phyloP scores from a whole-genome alignment of 30 jellyfish, hydroid and myxozoan genomes.

The Catostylus mosaicus region DNA sequence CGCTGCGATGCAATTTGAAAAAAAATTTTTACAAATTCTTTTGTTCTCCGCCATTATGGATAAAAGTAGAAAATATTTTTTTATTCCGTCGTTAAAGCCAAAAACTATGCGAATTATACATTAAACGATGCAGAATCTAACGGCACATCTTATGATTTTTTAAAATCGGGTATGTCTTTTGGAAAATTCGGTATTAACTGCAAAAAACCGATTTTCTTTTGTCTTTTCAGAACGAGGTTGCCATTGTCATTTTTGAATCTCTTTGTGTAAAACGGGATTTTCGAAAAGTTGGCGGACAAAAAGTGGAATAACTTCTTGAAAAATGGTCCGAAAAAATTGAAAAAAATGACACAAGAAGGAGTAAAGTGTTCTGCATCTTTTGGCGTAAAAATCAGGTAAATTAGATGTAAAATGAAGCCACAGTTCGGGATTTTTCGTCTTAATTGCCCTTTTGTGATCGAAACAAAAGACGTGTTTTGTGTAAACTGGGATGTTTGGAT shows the following conservation, averaged over 20 bases:
- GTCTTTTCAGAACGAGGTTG: not conserved
- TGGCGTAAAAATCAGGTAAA: not conserved
- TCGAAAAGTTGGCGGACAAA: too few species aligned
- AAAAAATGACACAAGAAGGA: slow-evolving; percentile 1
- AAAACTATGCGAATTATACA: not conserved
- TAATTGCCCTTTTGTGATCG: not conserved
- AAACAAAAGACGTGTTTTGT: not conserved
- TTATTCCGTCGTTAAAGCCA: not conserved
- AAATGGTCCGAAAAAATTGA: not conserved
- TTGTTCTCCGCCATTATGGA: slow-evolving; percentile 4
- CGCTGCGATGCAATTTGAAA: slow-evolving; percentile 22
- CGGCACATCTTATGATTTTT: slow-evolving; percentile 1
- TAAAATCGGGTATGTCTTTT: not conserved
- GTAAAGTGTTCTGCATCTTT: slow-evolving; percentile 25
- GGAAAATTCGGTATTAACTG: slow-evolving; percentile 2
- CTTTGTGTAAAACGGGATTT: slow-evolving; percentile 30
- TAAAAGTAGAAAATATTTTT: not conserved
- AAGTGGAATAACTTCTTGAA: slow-evolving; percentile 1
- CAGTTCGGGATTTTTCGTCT: not conserved
- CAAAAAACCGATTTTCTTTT: slow-evolving; percentile 1
- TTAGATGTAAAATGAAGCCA: not conserved
- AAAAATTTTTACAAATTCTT: not conserved
- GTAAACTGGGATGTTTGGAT: not conserved
- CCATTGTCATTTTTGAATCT: slow-evolving; percentile 17
- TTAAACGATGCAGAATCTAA: not conserved